Percentiles rank a stretch among this genome's conserved stretches.
Evolutionary conservation across 2,113 vertebrate species (phyloP).

Genomic region (Myrmecophaga tridactyla): DNA sequence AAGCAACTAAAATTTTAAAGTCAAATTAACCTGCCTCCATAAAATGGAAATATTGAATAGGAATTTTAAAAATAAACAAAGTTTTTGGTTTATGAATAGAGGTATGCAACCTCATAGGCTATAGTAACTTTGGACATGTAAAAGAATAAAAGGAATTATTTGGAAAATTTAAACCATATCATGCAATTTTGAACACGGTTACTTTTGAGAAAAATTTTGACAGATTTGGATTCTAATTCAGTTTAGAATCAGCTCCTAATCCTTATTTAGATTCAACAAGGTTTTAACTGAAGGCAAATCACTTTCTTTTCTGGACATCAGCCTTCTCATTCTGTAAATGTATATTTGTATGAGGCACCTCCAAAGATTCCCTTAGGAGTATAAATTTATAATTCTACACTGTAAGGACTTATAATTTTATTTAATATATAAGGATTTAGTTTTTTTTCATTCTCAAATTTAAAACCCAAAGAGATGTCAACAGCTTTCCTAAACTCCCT

Average conservation of each 20-base stretch:
- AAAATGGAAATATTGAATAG: neutral
- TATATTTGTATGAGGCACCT: neutral
- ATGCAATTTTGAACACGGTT: neutral
- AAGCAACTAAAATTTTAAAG: neutral
- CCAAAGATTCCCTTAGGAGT: neutral
- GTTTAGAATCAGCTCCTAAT: neutral
- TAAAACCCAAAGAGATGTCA: neutral
- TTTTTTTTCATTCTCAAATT: slow-evolving; percentile 6
- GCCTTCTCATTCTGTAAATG: neutral
- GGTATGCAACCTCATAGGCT: neutral
- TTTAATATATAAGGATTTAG: neutral
- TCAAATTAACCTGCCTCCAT: neutral
- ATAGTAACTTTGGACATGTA: neutral
- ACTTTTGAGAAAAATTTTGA: neutral
- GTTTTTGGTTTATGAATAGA: neutral
- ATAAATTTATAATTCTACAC: neutral
- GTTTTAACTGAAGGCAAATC: neutral
- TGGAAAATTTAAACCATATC: slow-evolving; percentile 16
- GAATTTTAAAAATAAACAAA: neutral
- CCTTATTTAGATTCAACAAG: neutral
- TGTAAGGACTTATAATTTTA: neutral
- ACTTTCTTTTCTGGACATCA: neutral
- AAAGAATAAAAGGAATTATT: neutral
- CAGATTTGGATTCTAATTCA: neutral
- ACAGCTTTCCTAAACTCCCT: neutral